These are phyloP conservation scores for Brachionus sp. DNA, from an alignment of 1,140 invertebrate species.

Conservation along the genomic window DNA sequence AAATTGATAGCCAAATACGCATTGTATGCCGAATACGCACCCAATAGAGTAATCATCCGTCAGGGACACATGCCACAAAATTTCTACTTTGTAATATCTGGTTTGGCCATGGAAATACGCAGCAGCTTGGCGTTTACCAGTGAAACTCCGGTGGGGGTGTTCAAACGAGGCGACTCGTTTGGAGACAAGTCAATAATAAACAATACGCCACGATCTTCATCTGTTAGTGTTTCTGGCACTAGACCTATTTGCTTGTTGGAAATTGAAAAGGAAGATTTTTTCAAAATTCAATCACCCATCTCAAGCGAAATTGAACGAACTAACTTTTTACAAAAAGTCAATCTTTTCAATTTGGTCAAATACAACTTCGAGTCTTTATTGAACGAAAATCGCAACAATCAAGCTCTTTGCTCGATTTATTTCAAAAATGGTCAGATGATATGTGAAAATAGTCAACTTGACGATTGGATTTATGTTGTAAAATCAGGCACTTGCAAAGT, in stretches of 20 bases:
- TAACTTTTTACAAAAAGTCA: background rate
- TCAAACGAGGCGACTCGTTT: conserved; percentile 5
- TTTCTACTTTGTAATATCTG: conserved; percentile 26
- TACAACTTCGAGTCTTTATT: background rate
- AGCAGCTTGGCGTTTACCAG: background rate
- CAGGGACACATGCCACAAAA: conserved; percentile 23
- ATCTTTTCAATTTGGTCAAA: background rate
- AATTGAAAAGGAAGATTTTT: conserved; percentile 9
- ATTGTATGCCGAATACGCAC: conserved; percentile 1
- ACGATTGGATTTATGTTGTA: conserved; percentile 31
- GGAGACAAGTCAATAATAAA: conserved; percentile 21
- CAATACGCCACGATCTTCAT: background rate
- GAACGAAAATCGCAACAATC: conserved; percentile 18
- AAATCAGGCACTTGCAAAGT: conserved; percentile 13
- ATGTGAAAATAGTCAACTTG: conserved; percentile 13
- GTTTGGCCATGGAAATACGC: background rate
- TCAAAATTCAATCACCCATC: background rate
- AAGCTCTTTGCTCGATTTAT: conserved; percentile 13
- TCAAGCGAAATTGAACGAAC: background rate
- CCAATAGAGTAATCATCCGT: conserved; percentile 5
- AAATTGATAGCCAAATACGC: conserved; percentile 9
- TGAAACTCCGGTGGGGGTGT: background rate
- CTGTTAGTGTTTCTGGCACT: background rate
- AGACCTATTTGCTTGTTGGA: background rate
- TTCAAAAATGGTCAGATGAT: conserved; percentile 21